Percentiles rank a stretch among this genome's conserved stretches.
Evolutionary conservation across 2,888 invertebrate genomes (phyloP).

Genomic region (Digitonthophagus gazella): DNA sequence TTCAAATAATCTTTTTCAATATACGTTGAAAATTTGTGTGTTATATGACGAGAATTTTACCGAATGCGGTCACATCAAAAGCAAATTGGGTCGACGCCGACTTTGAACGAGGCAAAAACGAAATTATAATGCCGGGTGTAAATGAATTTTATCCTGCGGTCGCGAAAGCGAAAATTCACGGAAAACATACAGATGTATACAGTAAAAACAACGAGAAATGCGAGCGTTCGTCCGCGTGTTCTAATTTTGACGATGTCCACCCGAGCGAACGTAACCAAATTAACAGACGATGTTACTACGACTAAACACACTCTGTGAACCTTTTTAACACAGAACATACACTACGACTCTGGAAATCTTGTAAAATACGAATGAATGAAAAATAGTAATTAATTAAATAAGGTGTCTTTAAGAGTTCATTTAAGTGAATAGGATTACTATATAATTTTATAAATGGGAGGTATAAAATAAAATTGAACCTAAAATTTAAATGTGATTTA

Average conservation of each 20-base stretch:
- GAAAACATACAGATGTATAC: background rate
- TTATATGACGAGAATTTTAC: background rate
- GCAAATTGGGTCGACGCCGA: background rate
- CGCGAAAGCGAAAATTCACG: background rate
- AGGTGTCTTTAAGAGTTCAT: too few relatives aligned
- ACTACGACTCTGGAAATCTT: too few relatives aligned
- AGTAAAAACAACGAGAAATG: background rate
- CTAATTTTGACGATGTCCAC: background rate
- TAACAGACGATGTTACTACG: background rate
- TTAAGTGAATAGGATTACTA: too few relatives aligned
- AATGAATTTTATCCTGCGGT: background rate
- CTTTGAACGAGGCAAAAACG: background rate
- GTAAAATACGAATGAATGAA: too few relatives aligned
- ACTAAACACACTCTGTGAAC: background rate
- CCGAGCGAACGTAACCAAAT: background rate
- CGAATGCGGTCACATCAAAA: background rate
- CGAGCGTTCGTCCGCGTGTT: background rate
- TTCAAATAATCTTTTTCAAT: background rate
- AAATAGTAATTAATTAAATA: too few relatives aligned
- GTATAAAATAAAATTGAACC: too few relatives aligned
- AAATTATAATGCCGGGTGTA: background rate
- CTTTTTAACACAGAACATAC: too few relatives aligned
- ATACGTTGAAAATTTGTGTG: too few relatives aligned
- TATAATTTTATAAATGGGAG: too few relatives aligned
- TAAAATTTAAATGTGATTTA: too few relatives aligned